These are phyloP conservation scores for Limosa lapponica DNA, from an alignment of 2,797 vertebrate genomes.

Conservation along the genomic window DNA sequence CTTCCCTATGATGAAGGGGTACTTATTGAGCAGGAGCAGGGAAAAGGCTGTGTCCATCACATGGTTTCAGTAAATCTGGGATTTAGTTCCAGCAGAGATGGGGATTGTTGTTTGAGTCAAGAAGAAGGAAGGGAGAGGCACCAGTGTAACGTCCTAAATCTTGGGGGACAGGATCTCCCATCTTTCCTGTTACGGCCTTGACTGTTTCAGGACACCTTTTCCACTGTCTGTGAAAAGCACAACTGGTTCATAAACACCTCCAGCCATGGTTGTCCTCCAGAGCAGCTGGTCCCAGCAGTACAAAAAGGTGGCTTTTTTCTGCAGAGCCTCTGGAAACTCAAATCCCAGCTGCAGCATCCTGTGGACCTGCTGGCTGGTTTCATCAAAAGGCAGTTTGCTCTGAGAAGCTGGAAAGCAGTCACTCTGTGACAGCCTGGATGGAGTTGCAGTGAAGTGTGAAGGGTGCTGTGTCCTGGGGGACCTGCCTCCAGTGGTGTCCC, in stretches of 20 bases:
- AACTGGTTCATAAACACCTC: neutral
- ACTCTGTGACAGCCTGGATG: neutral
- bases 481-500: neutral
- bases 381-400: neutral
- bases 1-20: neutral
- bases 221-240: neutral
- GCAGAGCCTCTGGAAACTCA: neutral
- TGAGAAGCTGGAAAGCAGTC: neutral
- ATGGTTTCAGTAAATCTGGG: neutral
- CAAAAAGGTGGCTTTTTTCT: neutral
- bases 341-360: rapidly evolving
- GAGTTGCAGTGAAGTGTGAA: neutral
- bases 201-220: neutral
- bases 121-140: neutral
- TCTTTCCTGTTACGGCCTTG: neutral
- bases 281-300: neutral
- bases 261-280: neutral
- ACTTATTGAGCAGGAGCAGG: neutral
- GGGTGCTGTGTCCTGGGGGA: neutral
- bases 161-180: neutral
- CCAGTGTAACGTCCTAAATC: neutral
- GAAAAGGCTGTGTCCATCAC: neutral
- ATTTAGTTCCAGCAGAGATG: neutral
- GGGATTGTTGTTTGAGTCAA: neutral
- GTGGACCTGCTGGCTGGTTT: neutral